Percentiles rank a stretch among this genome's conserved stretches.
Conservation (phyloP, 2,113 vertebrate genomes). For the Ctenodactylus gundi region DNA sequence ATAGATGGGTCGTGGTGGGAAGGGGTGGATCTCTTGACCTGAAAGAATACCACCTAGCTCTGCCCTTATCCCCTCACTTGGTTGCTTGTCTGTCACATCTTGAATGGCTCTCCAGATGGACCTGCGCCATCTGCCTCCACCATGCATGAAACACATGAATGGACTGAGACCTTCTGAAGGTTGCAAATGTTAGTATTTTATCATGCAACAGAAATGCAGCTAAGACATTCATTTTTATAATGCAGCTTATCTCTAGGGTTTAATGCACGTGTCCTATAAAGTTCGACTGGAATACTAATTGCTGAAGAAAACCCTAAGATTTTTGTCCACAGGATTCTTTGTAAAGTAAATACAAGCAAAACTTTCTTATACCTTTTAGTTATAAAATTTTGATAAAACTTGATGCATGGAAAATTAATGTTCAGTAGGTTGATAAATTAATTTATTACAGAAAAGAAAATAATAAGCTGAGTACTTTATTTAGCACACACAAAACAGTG, state of each 20-base stretch:
- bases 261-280: not conserved
- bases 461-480: too few species aligned
- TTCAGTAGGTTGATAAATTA: not conserved
- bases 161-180: too few species aligned
- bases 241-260: not conserved
- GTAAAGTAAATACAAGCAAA: not conserved
- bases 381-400: not conserved
- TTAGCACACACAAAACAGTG: not conserved
- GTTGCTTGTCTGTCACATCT: too few species aligned
- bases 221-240: not conserved
- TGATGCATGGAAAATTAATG: not conserved
- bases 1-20: too few species aligned
- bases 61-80: too few species aligned
- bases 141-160: too few species aligned
- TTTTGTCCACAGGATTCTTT: not conserved
- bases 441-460: not conserved
- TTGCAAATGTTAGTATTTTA: too few species aligned
- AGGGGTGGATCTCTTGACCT: too few species aligned
- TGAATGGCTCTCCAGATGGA: too few species aligned
- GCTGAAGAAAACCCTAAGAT: not conserved
- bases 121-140: too few species aligned
- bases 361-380: not conserved
- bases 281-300: not conserved
- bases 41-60: too few species aligned
- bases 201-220: too few species aligned